Evolutionary conservation across 2,797 vertebrate genomes (phyloP).

Genomic region (Adrianichthys oophorus): DNA sequence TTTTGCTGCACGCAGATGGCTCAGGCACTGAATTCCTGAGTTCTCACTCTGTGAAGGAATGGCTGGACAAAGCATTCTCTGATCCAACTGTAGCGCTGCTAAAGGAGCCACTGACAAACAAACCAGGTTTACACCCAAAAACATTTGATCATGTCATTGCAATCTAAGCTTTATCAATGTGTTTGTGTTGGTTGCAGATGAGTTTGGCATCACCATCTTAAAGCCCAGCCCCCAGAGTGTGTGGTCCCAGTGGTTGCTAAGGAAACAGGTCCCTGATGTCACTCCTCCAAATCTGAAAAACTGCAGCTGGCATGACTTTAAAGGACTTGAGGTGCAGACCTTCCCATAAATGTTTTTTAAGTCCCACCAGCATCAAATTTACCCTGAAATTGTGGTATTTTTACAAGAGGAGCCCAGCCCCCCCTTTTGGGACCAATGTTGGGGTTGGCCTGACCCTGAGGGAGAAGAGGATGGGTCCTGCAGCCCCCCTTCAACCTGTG

Average conservation of each 20-base stretch:
- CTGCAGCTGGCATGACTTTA: slow-evolving; percentile 76
- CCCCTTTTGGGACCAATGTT: slow-evolving; percentile 57
- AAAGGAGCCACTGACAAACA: slow-evolving; percentile 82
- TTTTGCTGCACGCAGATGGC: slow-evolving; percentile 82
- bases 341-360: background rate
- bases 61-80: slow-evolving; percentile 68
- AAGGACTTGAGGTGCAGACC: slow-evolving; percentile 76
- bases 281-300: slow-evolving; percentile 82
- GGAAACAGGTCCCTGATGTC: slow-evolving; percentile 80
- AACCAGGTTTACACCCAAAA: slow-evolving; percentile 47
- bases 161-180: background rate
- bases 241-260: slow-evolving; percentile 81
- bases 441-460: slow-evolving; percentile 75
- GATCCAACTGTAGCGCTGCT: slow-evolving; percentile 80
- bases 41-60: slow-evolving; percentile 74
- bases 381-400: background rate
- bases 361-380: background rate
- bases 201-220: slow-evolving; percentile 83
- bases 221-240: slow-evolving; percentile 75
- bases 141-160: no score
- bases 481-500: slow-evolving; percentile 35
- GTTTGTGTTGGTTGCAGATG: slow-evolving; percentile 65
- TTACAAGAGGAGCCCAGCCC: slow-evolving; percentile 73
- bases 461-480: slow-evolving; percentile 19
- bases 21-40: slow-evolving; percentile 88